phyloP scores from a whole-genome alignment of 2,797 vertebrate species.

The Crax fasciolata region DNA sequence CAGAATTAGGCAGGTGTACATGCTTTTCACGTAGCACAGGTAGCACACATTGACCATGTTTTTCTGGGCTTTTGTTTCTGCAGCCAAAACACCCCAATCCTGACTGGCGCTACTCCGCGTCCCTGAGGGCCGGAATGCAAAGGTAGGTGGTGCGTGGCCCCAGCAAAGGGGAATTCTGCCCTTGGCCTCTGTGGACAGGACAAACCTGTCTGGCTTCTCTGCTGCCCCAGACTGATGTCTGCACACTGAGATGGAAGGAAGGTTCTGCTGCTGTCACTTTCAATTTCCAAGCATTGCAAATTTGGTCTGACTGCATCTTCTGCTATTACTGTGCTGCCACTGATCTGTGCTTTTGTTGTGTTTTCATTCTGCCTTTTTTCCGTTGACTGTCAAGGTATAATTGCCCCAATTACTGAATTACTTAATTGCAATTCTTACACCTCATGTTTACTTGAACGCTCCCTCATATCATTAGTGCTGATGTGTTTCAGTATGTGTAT shows the following conservation, averaged over 20 bases:
- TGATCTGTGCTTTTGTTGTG: neutral
- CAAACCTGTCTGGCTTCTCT: neutral
- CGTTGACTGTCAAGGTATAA: neutral
- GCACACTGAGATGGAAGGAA: neutral
- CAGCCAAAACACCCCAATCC: conserved; percentile 92
- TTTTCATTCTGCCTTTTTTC: conserved; percentile 41
- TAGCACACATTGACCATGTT: neutral
- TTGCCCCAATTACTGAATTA: conserved; percentile 44
- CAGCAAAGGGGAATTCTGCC: neutral
- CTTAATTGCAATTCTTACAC: conserved; percentile 10
- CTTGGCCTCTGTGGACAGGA: neutral
- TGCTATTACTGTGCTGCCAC: neutral
- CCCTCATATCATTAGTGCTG: conserved; percentile 15
- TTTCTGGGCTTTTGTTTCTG: conserved; percentile 81
- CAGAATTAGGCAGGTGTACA: neutral
- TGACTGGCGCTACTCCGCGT: conserved; percentile 99
- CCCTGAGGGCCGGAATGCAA: conserved; percentile 97
- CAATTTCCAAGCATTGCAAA: neutral
- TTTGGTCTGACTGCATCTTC: neutral
- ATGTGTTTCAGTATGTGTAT: neutral
- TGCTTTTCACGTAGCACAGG: neutral
- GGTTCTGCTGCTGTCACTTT: conserved; percentile 38
- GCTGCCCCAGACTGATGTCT: neutral
- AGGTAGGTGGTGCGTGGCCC: conserved; percentile 84
- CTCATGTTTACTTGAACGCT: conserved; percentile 21